phyloP scores from a whole-genome alignment of 2,113 vertebrate genomes.

The Leucoraja erinaceus region DNA sequence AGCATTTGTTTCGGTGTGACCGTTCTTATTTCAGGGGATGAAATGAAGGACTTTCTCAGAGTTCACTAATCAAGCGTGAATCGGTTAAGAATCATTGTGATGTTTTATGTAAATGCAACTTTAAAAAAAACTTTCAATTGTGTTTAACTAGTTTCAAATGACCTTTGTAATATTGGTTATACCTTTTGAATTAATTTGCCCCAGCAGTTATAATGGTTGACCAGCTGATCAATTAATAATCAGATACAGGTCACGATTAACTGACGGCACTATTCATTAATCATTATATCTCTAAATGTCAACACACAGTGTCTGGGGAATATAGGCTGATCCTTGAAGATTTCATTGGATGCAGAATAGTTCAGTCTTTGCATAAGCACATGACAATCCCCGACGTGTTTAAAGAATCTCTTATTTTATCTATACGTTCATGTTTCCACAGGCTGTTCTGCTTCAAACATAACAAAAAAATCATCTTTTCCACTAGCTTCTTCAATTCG shows the following conservation, averaged over 20 bases:
- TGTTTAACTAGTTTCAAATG: slow-evolving; percentile 37
- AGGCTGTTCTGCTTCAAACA: neutral
- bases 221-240: slow-evolving; percentile 37
- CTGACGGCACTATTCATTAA: slow-evolving; percentile 38
- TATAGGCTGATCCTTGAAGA: slow-evolving; percentile 39
- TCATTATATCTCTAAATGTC: slow-evolving; percentile 38
- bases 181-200: slow-evolving; percentile 37
- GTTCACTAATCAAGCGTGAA: slow-evolving; percentile 1
- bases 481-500: neutral
- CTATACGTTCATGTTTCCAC: neutral
- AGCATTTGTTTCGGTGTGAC: slow-evolving; percentile 2
- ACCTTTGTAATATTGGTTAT: slow-evolving; percentile 36
- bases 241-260: slow-evolving; percentile 39
- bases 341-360: slow-evolving; percentile 36
- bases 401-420: slow-evolving; percentile 3
- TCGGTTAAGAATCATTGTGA: neutral
- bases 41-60: neutral
- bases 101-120: slow-evolving; percentile 28
- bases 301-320: slow-evolving; percentile 31
- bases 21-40: slow-evolving; percentile 12
- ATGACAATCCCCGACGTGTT: neutral
- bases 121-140: slow-evolving; percentile 36
- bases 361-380: slow-evolving; percentile 30
- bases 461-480: neutral
- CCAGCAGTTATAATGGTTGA: slow-evolving; percentile 38